Conservation (phyloP, 1,140 invertebrate genomes). For the Panulirus ornatus region DNA sequence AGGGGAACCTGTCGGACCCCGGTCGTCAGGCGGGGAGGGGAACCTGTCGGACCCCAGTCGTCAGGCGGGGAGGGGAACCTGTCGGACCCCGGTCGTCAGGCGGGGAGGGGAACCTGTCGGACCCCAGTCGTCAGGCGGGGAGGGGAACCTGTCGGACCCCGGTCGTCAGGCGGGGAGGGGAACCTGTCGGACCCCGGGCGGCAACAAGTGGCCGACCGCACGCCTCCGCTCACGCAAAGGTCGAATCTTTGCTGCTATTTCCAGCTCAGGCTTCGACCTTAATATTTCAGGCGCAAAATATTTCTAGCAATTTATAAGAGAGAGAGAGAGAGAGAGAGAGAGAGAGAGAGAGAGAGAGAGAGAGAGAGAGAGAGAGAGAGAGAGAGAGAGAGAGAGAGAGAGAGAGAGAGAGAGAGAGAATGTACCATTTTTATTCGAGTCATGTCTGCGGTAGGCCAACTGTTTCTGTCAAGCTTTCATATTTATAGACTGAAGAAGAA, state of each 20-base stretch:
- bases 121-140: background rate
- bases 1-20: background rate
- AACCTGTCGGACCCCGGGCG: background rate
- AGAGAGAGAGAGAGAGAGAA: no score
- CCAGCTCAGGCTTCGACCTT: no score
- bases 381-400: conserved; percentile 10
- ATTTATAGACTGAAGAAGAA: no score
- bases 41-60: background rate
- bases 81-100: background rate
- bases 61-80: no score
- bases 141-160: background rate
- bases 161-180: no score
- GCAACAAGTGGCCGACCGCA: background rate
- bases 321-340: conserved; percentile 32
- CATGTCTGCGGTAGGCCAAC: no score
- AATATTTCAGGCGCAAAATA: no score
- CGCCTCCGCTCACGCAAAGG: background rate
- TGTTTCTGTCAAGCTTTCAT: no score
- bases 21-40: no score
- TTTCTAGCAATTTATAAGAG: background rate
- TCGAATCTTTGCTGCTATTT: background rate
- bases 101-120: no score
- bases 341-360: conserved; percentile 43
- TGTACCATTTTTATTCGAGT: no score
- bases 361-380: background rate